Evolutionary conservation across 2,113 vertebrate species (phyloP).

Genomic region (Malurus melanocephalus): DNA sequence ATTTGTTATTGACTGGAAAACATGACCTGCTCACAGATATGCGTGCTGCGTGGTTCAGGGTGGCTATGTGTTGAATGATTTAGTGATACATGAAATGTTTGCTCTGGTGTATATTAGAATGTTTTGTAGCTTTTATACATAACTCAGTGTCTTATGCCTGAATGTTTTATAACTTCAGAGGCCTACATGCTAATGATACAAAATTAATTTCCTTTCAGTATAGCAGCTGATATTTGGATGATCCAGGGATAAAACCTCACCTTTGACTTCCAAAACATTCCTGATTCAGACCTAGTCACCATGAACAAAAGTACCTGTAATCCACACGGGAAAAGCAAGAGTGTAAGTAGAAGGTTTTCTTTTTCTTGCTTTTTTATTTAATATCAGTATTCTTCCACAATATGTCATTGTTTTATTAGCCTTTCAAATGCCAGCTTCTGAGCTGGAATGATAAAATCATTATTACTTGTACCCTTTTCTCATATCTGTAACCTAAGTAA

Average conservation of each 20-base stretch:
- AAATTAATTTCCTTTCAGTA: slow-evolving; percentile 60
- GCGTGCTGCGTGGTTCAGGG: not conserved
- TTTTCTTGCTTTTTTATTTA: not conserved
- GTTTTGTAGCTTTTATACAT: not conserved
- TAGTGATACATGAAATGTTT: not conserved
- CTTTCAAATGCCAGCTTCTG: not conserved
- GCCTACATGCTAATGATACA: not conserved
- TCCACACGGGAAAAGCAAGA: slow-evolving; percentile 64
- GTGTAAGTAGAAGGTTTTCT: slow-evolving; percentile 63
- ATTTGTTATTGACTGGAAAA: not conserved
- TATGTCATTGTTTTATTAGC: not conserved
- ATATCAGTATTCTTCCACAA: not conserved
- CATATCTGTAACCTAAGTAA: not conserved
- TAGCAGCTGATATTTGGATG: slow-evolving; percentile 50
- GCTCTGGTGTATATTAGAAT: not conserved
- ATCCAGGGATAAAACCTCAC: not conserved
- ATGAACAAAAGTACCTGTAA: slow-evolving; percentile 65
- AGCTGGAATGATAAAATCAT: not conserved
- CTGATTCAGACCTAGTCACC: slow-evolving; percentile 5
- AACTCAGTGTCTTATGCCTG: not conserved
- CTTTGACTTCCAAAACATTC: not conserved
- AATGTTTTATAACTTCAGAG: not conserved
- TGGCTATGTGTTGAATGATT: not conserved
- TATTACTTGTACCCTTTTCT: not conserved
- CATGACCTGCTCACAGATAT: not conserved